phyloP scores from a whole-genome alignment of 2,797 vertebrate species.

The Falco concolor region DNA sequence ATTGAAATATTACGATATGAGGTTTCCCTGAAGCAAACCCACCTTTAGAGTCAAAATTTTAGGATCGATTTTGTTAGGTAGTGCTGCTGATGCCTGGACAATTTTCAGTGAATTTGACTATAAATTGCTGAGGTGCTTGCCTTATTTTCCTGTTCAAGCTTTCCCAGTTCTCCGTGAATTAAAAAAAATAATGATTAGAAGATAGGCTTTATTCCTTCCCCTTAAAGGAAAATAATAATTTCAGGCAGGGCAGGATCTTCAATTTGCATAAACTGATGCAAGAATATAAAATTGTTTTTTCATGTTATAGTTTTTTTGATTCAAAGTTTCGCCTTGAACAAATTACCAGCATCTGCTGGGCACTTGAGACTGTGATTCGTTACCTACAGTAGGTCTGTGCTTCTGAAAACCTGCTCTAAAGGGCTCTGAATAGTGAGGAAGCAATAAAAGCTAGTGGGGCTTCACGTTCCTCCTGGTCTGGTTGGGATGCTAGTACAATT shows the following conservation, averaged over 20 bases:
- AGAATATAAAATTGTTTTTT: not conserved
- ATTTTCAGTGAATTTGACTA: slow-evolving; percentile 10
- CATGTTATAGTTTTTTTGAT: not conserved
- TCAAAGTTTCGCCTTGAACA: not conserved
- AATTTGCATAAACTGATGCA: not conserved
- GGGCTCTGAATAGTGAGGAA: not conserved
- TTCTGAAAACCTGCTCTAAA: not conserved
- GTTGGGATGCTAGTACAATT: not conserved
- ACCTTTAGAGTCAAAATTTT: not conserved
- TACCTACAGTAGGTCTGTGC: not conserved
- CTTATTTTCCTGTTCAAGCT: not conserved
- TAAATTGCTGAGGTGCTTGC: not conserved
- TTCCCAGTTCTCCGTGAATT: not conserved
- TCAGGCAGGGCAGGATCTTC: not conserved
- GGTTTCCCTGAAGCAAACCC: not conserved
- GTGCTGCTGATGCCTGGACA: not conserved
- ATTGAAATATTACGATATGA: slow-evolving; percentile 23
- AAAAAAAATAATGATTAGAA: not conserved
- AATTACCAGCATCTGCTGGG: not conserved
- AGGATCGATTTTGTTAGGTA: not conserved
- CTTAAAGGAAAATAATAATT: not conserved
- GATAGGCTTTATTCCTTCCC: not conserved
- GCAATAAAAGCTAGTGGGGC: not conserved
- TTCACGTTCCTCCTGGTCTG: not conserved
- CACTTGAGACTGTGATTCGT: not conserved